Percentiles rank a stretch among this genome's conserved stretches.
Conservation (phyloP, 2,113 vertebrate species). For the Ariopsis seemanni region DNA sequence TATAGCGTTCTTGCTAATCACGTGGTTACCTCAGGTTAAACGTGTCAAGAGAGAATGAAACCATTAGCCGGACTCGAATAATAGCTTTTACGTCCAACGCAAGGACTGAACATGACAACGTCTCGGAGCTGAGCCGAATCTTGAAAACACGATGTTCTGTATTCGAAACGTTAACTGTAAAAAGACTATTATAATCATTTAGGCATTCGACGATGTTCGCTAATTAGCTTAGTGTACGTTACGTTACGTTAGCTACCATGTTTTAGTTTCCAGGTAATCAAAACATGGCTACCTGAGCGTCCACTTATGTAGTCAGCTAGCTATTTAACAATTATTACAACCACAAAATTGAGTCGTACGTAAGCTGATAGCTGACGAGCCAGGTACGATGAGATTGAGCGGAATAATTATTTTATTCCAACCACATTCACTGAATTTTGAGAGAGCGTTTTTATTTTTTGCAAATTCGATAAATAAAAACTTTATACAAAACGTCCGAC, state of each 20-base stretch:
- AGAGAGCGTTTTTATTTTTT: too few relatives aligned
- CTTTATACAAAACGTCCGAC: too few relatives aligned
- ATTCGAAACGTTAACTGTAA: too few relatives aligned
- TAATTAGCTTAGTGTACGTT: not conserved
- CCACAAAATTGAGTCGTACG: too few relatives aligned
- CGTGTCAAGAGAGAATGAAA: not conserved
- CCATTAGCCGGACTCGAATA: not conserved
- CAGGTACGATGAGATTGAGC: too few relatives aligned
- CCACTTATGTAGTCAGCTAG: not conserved
- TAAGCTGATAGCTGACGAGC: too few relatives aligned
- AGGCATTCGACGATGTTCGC: not conserved
- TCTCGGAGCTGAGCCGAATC: not conserved
- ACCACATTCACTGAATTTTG: too few relatives aligned
- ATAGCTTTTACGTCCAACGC: not conserved
- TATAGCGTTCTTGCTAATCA: not conserved
- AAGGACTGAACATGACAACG: not conserved
- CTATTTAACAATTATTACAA: too few relatives aligned
- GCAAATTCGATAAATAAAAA: too few relatives aligned
- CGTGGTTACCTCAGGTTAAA: not conserved
- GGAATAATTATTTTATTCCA: too few relatives aligned
- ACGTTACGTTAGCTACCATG: not conserved
- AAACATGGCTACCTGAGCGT: not conserved
- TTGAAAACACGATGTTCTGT: too few relatives aligned
- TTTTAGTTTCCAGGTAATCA: not conserved
- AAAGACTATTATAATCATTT: not conserved